Percentiles rank a stretch among this genome's conserved stretches.
Conservation (phyloP, 2,797 vertebrate genomes). For the Geotrypetes seraphini region DNA sequence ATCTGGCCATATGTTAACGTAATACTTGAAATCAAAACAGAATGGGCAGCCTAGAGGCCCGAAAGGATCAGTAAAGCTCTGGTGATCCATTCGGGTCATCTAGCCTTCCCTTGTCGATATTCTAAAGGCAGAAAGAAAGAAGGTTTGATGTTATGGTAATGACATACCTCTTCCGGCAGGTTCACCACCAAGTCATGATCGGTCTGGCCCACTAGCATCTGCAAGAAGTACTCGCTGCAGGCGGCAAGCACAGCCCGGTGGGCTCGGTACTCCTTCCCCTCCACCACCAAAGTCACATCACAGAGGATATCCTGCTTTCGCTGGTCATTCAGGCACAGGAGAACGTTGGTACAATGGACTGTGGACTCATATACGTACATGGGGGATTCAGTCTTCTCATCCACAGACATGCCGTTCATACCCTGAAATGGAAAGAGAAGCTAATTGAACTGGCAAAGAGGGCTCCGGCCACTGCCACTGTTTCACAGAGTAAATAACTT, state of each 20-base stretch:
- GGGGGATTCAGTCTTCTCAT: conserved; percentile 98
- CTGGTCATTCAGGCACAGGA: conserved; percentile 98
- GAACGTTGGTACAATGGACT: conserved; percentile 98
- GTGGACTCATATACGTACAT: conserved; percentile 99
- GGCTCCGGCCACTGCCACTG: no score
- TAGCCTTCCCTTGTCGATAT: no score
- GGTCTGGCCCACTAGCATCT: conserved; percentile 81
- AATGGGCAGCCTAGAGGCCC: no score
- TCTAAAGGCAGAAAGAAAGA: no score
- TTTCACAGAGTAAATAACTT: no score
- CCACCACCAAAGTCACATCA: conserved; percentile 95
- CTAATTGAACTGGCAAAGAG: no score
- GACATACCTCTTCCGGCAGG: conserved; percentile 88
- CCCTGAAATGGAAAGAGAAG: conserved; percentile 74
- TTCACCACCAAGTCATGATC: conserved; percentile 91
- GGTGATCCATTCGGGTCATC: no score
- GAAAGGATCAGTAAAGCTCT: no score
- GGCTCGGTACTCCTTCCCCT: conserved; percentile 94
- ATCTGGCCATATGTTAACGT: no score
- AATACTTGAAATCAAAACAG: no score
- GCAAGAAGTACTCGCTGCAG: conserved; percentile 96
- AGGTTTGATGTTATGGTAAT: no score
- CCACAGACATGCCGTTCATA: conserved; percentile 99
- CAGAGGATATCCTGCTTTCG: conserved; percentile 98
- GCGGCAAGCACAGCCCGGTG: conserved; percentile 95